Base-by-base conservation (phyloP, 2,113 vertebrate species). In the Siniperca knerii region DNA sequence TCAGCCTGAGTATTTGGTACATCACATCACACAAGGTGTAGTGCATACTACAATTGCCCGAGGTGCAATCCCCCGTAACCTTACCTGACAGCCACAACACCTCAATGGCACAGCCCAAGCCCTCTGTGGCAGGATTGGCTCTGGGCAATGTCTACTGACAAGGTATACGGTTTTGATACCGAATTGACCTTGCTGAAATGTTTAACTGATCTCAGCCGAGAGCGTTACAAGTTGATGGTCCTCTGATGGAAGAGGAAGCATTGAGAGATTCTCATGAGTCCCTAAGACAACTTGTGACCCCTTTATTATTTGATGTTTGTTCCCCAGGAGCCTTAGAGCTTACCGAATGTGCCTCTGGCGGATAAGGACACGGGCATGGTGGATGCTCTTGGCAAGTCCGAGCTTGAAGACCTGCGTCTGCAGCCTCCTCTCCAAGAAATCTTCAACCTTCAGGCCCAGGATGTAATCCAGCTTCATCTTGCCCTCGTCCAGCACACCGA, bases 391-490 rank as follows among this genome's bases (percentile, higher is more conserved):
- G 77, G 97, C 97, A 46, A 98, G 91, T 58, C 97, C 97, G 62
- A 98, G 96, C 84, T 98, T 98, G 93, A 98, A 98, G 79, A 98
- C 97, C 90, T 98, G 97, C 0, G 97, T 98, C 94, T 98, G 97
- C 79, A 98, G 95, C 81, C 97, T 96, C 57, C 97, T 95, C 93
- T 98, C 97, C 92, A 98, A 83, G 88, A 98, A 98, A 44, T 98
- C 97, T 82, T 98, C 97, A 0, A 98, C 97, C 91, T 98, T 98
- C 89, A 98, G 94, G 71, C 97, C 97, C 90, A 98, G 92, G 89
- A 98, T 97, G 91, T 98, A 98, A 97, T 98, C 97, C 48, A 98
- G 96, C 93, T 98, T 98, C 97, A 98, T 98, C 93, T 98, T 98
- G 79, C 97, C 97, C 93, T 98, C 97, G 2, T 98, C 97, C 68